These are phyloP conservation scores for Euphonia xanthogaster DNA, from an alignment of 2,797 vertebrate species.

Conservation along the genomic window DNA sequence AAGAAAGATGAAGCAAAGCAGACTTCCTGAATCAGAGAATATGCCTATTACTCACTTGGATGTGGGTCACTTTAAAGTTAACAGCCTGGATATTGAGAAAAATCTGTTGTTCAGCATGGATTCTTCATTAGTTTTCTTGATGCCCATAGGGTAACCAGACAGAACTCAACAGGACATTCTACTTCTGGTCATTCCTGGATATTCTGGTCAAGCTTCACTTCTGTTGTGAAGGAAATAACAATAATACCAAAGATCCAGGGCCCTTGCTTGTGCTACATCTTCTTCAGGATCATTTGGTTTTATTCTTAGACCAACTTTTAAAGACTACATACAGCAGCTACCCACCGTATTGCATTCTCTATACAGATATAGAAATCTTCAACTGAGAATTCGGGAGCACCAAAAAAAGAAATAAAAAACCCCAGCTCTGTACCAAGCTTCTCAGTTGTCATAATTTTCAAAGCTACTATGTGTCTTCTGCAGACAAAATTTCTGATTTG, in stretches of 20 bases:
- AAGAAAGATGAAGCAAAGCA: conserved; percentile 55
- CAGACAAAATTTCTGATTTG: not conserved
- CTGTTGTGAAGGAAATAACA: conserved; percentile 69
- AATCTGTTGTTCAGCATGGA: conserved; percentile 61
- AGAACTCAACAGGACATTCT: conserved; percentile 63
- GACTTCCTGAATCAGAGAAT: conserved; percentile 57
- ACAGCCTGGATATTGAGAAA: conserved; percentile 63
- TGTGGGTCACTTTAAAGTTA: conserved; percentile 64
- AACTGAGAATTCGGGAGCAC: not conserved
- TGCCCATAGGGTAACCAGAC: conserved; percentile 51
- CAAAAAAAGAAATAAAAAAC: not conserved
- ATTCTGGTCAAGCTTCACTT: conserved; percentile 65
- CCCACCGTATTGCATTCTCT: not conserved
- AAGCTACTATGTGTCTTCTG: not conserved
- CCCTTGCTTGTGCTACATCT: not conserved
- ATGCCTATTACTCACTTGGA: conserved; percentile 68
- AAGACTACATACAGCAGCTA: not conserved
- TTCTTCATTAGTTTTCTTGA: conserved; percentile 65
- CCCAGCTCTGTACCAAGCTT: not conserved
- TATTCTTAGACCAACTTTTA: not conserved
- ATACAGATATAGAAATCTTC: not conserved
- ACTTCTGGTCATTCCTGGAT: conserved; percentile 63
- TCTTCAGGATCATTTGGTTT: conserved; percentile 57
- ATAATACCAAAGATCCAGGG: conserved; percentile 65
- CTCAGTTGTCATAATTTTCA: not conserved